phyloP scores from a whole-genome alignment of 2,113 vertebrate species.

The Furnarius figulus region DNA sequence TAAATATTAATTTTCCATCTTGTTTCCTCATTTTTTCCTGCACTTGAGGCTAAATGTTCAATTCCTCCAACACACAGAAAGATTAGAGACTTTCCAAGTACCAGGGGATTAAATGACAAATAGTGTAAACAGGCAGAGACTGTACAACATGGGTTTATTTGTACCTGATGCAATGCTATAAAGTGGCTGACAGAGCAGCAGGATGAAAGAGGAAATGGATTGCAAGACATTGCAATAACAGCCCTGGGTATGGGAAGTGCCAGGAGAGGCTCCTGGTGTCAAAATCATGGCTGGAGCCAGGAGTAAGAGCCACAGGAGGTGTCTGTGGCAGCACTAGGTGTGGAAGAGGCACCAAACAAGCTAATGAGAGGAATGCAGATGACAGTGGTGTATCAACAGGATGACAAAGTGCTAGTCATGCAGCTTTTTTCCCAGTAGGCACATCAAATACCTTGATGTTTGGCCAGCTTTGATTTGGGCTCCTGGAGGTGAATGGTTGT shows the following conservation, averaged over 20 bases:
- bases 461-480: not conserved
- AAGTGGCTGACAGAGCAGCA: not conserved
- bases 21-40: not conserved
- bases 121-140: not conserved
- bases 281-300: not conserved
- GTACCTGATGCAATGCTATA: not conserved
- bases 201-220: not conserved
- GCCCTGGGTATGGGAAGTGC: not conserved
- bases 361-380: not conserved
- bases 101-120: not conserved
- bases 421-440: not conserved
- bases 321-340: not conserved
- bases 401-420: fast-evolving
- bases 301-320: not conserved
- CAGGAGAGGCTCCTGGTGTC: not conserved
- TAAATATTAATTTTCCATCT: conserved; percentile 43
- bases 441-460: fast-evolving
- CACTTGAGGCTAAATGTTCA: conserved; percentile 6
- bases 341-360: not conserved
- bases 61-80: not conserved
- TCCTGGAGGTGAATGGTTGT: fast-evolving
- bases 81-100: not conserved
- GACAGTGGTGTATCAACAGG: fast-evolving
- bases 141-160: not conserved
- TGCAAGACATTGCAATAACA: not conserved